A percentile compares a stretch with the other conserved stretches of the same genome.
phyloP scores from a whole-genome alignment of 2,113 vertebrate species.

The Echinops telfairi region DNA sequence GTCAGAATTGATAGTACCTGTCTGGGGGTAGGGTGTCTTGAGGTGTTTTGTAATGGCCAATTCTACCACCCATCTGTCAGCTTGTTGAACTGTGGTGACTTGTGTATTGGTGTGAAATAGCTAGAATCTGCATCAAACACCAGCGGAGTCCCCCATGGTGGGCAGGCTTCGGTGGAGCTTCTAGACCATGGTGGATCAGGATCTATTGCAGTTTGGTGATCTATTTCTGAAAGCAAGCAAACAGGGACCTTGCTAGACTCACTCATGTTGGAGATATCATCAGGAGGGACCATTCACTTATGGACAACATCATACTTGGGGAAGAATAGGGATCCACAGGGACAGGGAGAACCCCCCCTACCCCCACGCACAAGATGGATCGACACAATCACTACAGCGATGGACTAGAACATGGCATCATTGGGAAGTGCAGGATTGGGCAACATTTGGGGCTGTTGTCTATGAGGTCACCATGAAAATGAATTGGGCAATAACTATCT shows the following conservation, averaged over 20 bases:
- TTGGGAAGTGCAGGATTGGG: not conserved
- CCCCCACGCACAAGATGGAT: not conserved
- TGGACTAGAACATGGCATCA: not conserved
- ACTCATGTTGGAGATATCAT: not conserved
- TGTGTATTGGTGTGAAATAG: not conserved
- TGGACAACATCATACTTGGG: not conserved
- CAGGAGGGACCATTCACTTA: not conserved
- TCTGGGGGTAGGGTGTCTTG: too few relatives aligned
- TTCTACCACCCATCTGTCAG: not conserved
- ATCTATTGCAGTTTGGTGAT: too few relatives aligned
- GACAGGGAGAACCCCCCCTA: not conserved
- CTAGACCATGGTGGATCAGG: not conserved
- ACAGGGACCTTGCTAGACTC: not conserved
- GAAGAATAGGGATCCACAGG: not conserved
- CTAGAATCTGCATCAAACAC: not conserved
- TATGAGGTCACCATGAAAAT: not conserved
- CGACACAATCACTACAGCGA: not conserved
- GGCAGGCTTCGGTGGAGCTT: not conserved
- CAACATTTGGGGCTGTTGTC: not conserved
- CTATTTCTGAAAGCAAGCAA: too few relatives aligned
- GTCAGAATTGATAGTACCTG: not conserved
- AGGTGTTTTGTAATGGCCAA: not conserved
- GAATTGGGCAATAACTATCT: not conserved
- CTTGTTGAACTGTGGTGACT: not conserved
- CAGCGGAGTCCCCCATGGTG: not conserved